phyloP scores from a whole-genome alignment of 2,888 invertebrate genomes.

The Seira ritae region DNA sequence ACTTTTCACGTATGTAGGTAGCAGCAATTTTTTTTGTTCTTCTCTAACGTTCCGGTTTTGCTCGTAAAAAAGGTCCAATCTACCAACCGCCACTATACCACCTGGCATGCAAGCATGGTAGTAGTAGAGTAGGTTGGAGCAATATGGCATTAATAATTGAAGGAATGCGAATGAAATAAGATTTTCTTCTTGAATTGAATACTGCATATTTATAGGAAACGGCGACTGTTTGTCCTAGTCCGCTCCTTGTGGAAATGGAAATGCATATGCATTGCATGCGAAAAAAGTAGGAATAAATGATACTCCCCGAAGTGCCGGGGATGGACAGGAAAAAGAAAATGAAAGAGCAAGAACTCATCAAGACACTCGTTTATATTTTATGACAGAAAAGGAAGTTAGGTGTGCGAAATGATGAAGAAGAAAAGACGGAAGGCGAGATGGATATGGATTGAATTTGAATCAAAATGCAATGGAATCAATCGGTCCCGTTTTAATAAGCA shows the following conservation, averaged over 20 bases:
- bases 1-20: too few species aligned
- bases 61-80: constrained; percentile 21
- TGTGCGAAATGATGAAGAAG: background rate
- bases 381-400: background rate
- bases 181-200: constrained; percentile 37
- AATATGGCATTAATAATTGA: background rate
- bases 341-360: constrained; percentile 41
- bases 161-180: constrained; percentile 28
- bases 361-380: constrained; percentile 46
- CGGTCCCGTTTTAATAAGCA: too few species aligned
- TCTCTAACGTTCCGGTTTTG: too few species aligned
- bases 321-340: too few species aligned
- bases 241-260: background rate
- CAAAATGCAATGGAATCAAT: background rate
- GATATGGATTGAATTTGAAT: background rate
- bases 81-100: constrained; percentile 13
- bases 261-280: constrained; percentile 32
- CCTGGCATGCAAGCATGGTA: too few species aligned
- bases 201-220: constrained; percentile 49
- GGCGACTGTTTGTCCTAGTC: constrained; percentile 37
- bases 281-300: too few species aligned
- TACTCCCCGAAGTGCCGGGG: too few species aligned
- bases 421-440: background rate
- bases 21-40: too few species aligned
- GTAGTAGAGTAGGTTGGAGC: background rate